Conservation (phyloP, 2,797 vertebrate genomes). For the Lerista edwardsae region DNA sequence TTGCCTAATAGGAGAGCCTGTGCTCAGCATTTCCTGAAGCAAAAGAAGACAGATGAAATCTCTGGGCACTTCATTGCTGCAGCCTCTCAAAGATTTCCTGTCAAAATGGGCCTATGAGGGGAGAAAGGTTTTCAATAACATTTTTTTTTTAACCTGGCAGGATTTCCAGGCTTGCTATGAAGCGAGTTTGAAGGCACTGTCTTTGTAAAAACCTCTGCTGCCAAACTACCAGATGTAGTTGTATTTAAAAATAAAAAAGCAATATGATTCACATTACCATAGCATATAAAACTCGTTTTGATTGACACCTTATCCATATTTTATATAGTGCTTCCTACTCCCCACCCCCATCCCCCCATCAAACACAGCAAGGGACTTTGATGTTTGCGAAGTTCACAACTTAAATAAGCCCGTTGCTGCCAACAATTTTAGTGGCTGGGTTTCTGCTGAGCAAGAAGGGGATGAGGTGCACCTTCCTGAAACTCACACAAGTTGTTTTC, state of each 20-base stretch:
- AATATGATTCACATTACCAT: constrained; percentile 71
- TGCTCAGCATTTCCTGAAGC: constrained; percentile 94
- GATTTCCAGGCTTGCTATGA: constrained; percentile 83
- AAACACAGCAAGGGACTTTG: constrained; percentile 74
- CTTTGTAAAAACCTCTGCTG: constrained; percentile 78
- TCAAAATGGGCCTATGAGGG: constrained; percentile 96
- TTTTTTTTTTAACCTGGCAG: constrained; percentile 84
- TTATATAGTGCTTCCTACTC: constrained; percentile 59
- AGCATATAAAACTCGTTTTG: constrained; percentile 69
- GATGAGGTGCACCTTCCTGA: constrained; percentile 51
- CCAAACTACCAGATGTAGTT: constrained; percentile 72
- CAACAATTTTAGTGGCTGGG: constrained; percentile 62
- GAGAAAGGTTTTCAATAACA: constrained; percentile 94
- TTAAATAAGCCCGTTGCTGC: constrained; percentile 64
- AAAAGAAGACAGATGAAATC: constrained; percentile 99
- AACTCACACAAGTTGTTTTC: constrained; percentile 34
- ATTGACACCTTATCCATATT: constrained; percentile 73
- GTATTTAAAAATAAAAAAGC: constrained; percentile 76
- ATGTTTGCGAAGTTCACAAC: constrained; percentile 67
- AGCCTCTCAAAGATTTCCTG: constrained; percentile 99
- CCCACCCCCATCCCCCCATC: constrained; percentile 38
- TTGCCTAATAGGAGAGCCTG: constrained; percentile 98
- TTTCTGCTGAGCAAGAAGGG: constrained; percentile 32
- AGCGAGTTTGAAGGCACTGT: constrained; percentile 81
- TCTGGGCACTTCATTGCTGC: constrained; percentile 96